Evolutionary conservation across 2,888 invertebrate species (phyloP).

Genomic region (Brachycybe producta): DNA sequence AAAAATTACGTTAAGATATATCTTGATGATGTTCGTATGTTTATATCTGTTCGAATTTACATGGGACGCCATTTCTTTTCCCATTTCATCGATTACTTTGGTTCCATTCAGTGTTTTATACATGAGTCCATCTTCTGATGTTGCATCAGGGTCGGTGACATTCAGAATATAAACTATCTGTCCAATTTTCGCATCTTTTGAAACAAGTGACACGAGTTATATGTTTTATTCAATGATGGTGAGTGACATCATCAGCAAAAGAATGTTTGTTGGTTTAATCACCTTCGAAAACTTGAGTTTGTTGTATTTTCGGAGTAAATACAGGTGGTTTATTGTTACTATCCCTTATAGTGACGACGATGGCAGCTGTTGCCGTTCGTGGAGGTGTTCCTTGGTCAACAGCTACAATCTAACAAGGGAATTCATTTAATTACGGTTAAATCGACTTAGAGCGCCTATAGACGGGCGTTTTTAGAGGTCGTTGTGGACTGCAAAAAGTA

Average conservation of each 20-base stretch:
- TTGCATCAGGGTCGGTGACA: slow-evolving; percentile 68
- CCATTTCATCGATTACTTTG: slow-evolving; percentile 9
- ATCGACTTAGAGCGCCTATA: too few relatives aligned
- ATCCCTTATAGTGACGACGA: slow-evolving; percentile 32
- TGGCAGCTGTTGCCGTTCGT: slow-evolving; percentile 15
- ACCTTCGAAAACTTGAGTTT: slow-evolving; percentile 50
- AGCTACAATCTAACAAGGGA: slow-evolving; percentile 13
- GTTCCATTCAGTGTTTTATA: slow-evolving; percentile 37
- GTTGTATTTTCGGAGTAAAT: slow-evolving; percentile 63
- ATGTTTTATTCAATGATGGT: background rate
- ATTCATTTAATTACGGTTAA: too few relatives aligned
- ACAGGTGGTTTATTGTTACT: slow-evolving; percentile 77
- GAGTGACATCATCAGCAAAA: background rate
- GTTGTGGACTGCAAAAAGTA: too few relatives aligned
- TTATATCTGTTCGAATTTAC: too few relatives aligned
- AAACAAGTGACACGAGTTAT: background rate
- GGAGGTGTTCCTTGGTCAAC: slow-evolving; percentile 11
- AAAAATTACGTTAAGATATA: too few relatives aligned
- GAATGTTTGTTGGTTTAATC: slow-evolving; percentile 20
- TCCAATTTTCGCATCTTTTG: slow-evolving; percentile 45
- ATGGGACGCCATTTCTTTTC: too few relatives aligned
- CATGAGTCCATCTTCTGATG: slow-evolving; percentile 50
- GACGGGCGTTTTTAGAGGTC: too few relatives aligned
- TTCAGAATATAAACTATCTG: slow-evolving; percentile 55
- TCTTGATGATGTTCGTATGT: too few relatives aligned